A percentile compares a stretch with the other conserved stretches of the same genome.
Conservation (phyloP, 35 echinoderm and acorn worm species). For the Hemicentrotus pulcherrimus region DNA sequence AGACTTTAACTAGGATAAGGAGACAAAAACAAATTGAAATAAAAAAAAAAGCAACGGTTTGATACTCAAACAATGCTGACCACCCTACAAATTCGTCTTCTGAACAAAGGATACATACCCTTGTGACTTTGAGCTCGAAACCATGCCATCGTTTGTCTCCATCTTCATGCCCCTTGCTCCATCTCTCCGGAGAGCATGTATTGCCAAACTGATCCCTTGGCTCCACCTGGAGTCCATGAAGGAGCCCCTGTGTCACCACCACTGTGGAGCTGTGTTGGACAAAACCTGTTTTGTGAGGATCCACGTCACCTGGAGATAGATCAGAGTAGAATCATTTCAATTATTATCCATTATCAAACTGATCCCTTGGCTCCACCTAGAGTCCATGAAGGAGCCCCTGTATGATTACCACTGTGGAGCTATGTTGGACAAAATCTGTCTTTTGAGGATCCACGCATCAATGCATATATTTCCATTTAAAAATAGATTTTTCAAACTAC, state of each 20-base stretch:
- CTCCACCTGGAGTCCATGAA: constrained; percentile 71
- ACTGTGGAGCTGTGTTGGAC: constrained; percentile 88
- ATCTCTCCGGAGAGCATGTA: constrained; percentile 67
- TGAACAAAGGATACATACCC: constrained; percentile 53
- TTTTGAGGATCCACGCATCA: constrained; percentile 82
- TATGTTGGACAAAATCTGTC: constrained; percentile 86
- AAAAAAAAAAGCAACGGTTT: too few relatives aligned
- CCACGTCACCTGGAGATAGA: constrained; percentile 65
- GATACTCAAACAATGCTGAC: too few relatives aligned
- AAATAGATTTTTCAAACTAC: too few relatives aligned
- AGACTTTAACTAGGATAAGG: too few relatives aligned
- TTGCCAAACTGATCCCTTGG: constrained; percentile 89
- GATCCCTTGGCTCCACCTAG: constrained; percentile 71
- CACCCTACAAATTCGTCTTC: too few relatives aligned
- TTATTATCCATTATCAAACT: background rate
- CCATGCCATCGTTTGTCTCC: constrained; percentile 64
- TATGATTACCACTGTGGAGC: constrained; percentile 75
- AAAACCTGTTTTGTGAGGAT: constrained; percentile 86
- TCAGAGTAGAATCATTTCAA: background rate
- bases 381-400: constrained; percentile 58
- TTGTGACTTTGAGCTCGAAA: constrained; percentile 75
- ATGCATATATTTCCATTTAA: background rate
- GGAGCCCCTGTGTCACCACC: constrained; percentile 59
- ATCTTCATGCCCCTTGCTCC: constrained; percentile 46
- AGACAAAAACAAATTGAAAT: too few relatives aligned